These are phyloP conservation scores for Hippocampus mohnikei DNA, from an alignment of 2,113 vertebrate genomes.

Conservation along the genomic window DNA sequence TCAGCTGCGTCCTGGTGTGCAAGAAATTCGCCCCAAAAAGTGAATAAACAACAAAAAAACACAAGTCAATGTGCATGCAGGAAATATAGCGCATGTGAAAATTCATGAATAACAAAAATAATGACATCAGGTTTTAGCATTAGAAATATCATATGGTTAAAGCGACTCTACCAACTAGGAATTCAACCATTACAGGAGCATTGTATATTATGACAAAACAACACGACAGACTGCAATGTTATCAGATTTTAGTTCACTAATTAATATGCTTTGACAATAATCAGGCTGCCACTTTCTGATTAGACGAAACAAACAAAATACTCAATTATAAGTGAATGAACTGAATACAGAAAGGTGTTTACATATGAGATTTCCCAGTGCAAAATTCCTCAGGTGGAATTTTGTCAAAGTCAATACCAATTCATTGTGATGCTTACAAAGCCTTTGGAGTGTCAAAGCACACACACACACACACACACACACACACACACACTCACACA, in stretches of 20 bases:
- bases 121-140: neutral
- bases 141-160: neutral
- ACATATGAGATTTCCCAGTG: constrained; percentile 18
- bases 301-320: constrained; percentile 37
- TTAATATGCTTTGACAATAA: constrained; percentile 16
- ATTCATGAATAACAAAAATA: neutral
- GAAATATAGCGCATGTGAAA: neutral
- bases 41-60: constrained; percentile 10
- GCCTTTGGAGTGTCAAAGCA: neutral
- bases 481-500: constrained; percentile 1
- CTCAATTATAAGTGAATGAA: constrained; percentile 45
- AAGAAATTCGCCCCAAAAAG: constrained; percentile 1
- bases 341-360: constrained; percentile 39
- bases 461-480: constrained; percentile 2
- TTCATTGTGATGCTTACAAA: constrained; percentile 12
- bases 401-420: constrained; percentile 3
- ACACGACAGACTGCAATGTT: neutral
- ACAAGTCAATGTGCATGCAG: constrained; percentile 7
- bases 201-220: neutral
- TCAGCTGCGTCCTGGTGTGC: constrained; percentile 86
- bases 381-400: neutral
- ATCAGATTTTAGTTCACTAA: constrained; percentile 22
- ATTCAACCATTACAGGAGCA: neutral
- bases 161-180: neutral
- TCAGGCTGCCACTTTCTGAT: constrained; percentile 25